Evolutionary conservation across 2,113 vertebrate genomes (phyloP), one percentile per base, ranked within the genome.

Genomic region (Burhinus bistriatus): DNA sequence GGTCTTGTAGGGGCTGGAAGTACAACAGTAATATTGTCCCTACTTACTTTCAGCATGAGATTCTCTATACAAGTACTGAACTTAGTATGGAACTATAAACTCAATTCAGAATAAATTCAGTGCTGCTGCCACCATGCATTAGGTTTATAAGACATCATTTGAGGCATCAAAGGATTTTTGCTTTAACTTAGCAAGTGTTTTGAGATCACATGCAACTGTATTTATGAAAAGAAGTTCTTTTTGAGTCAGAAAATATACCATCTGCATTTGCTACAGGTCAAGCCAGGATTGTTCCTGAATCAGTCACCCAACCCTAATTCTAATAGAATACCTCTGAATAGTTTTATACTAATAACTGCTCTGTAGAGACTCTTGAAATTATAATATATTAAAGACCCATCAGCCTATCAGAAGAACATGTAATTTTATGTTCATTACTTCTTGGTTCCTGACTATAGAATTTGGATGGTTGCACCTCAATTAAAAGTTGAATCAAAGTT

Each of bases 391-490:
- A 97, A 98, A 97, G 94, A 97, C 89, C 69, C 89, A 98, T 97
- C 97, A 96, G 95, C 95, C 97, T 97, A 97, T 98, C 94, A 97
- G 96, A 97, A 97, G 97, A 97, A 98, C 97, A 97, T 96, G 97
- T 91, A 98, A 98, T 98, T 98, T 98, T 98, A 98, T 96, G 96
- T 98, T 97, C 97, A 98, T 98, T 98, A 97, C 96, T 97, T 98
- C 96, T 95, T 98, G 91, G 97, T 98, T 90, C 95, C 93, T 38
- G 76, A 97, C 88, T 98, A 85, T 71, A 97, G 97, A 98, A 98
- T 98, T 96, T 98, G 98, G 97, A 98, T 98, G 98, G 97, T 98
- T 98, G 97, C 97, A 98, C 97, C 97, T 98, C 97, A 98, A 98
- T 98, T 98, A 98, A 98, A 98, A 98, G 97, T 98, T 98, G 97